Base-by-base conservation (phyloP, 2,797 vertebrate genomes). In the Capromys pilorides region DNA sequence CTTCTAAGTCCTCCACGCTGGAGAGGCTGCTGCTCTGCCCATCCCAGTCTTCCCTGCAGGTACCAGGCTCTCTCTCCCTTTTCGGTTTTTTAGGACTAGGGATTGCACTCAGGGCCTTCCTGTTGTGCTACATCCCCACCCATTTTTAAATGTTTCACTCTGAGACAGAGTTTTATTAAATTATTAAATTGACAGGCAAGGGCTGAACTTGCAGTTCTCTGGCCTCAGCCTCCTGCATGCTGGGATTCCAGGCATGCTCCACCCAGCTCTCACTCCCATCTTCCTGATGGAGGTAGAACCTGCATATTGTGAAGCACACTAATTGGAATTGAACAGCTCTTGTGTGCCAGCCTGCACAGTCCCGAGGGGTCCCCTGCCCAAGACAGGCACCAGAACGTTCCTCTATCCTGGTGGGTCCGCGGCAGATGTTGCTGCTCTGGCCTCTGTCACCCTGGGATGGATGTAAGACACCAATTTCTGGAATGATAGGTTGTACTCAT, bases 301-400 rank as follows among this genome's bases (percentile, higher is more conserved):
- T 39, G 26, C 54, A 36, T 3, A 33, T 18, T 64, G 41, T 1
- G 21, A 21, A 51, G 14, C 7, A 6, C 12, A 3, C 19, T 75
- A 19, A 10, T 31, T 45, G 18, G 24, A 57, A 16, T 9, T 18
- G n/a, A 90, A 66, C 16, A 36, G 49, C 73, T 83, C 0, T 21
- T 0, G 2, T 28, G 22, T 0, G 0, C 33, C 61, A 49, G 14
- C 51, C 80, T 28, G 1, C 2, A 22, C n/a, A n/a, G 22, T 0
- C 36, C 49, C 73, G 0, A 0, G 12, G 45, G 31, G 6, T 59
- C 80, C 45, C 3, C 41, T 22, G 2, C 28, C 24, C 18, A 4
- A 67, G 59, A 36, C 24, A 67, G 45, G 80, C 51, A 26, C 62
- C 26, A 59, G 86, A 59, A 26, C 83, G 28, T n/a, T 19, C 33